A percentile compares a stretch with the other conserved stretches of the same genome.
Evolutionary conservation across 1,140 invertebrate genomes (phyloP).

Genomic region (Drosophila obscura): DNA sequence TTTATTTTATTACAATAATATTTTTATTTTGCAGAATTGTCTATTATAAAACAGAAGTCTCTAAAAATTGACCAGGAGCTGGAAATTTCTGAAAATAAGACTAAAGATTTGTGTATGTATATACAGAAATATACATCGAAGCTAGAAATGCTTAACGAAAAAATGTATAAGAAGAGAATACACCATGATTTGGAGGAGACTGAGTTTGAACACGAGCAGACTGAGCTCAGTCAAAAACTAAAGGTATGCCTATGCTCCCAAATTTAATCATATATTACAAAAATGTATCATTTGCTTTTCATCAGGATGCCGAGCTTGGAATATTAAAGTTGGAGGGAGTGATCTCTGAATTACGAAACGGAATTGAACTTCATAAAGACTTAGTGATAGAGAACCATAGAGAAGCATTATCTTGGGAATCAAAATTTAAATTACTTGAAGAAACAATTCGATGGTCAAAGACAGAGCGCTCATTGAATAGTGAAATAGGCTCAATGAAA

Average conservation of each 20-base stretch:
- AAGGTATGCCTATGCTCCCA: conserved; percentile 75
- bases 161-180: conserved; percentile 86
- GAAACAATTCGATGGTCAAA: conserved; percentile 88
- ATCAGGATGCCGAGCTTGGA: conserved; percentile 87
- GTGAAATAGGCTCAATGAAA: conserved; percentile 90
- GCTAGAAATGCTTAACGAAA: conserved; percentile 86
- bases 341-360: conserved; percentile 87
- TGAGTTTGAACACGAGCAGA: conserved; percentile 85
- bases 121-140: conserved; percentile 86
- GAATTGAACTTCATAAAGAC: conserved; percentile 87
- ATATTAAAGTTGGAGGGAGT: conserved; percentile 88
- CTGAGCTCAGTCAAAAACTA: conserved; percentile 85
- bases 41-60: conserved; percentile 90
- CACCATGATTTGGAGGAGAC: conserved; percentile 86
- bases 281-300: conserved; percentile 44
- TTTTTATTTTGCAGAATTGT: conserved; percentile 85
- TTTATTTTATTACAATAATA: neutral
- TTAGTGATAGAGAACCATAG: conserved; percentile 87
- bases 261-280: neutral
- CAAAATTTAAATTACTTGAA: conserved; percentile 89
- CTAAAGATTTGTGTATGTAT: conserved; percentile 85
- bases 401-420: conserved; percentile 91
- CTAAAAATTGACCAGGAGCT: conserved; percentile 88
- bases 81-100: conserved; percentile 86
- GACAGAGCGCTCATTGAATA: conserved; percentile 85